Conservation (phyloP, 2,797 vertebrate genomes). For the Eulemur coronatus region DNA sequence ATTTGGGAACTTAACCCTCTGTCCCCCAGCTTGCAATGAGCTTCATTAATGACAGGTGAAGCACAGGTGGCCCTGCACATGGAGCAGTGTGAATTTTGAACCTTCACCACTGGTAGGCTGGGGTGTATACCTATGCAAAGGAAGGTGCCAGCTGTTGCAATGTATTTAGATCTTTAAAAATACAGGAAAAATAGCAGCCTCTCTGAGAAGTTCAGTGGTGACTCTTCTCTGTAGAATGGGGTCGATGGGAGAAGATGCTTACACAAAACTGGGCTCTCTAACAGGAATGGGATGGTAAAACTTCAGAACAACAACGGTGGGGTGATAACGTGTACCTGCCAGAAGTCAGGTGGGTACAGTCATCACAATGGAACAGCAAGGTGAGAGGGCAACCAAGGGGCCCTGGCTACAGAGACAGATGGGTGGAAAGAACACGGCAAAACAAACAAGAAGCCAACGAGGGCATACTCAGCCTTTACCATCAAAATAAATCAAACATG, state of each 20-base stretch:
- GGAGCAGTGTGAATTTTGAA: neutral
- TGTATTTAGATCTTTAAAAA: neutral
- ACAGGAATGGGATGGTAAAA: neutral
- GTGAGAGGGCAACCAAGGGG: neutral
- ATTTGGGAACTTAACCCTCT: neutral
- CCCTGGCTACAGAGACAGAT: neutral
- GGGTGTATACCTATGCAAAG: rapidly evolving
- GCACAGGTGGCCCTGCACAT: neutral
- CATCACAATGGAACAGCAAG: neutral
- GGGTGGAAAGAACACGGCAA: neutral
- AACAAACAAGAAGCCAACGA: neutral
- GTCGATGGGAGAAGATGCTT: neutral
- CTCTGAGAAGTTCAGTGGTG: neutral
- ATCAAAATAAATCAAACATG: neutral
- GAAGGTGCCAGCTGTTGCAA: neutral
- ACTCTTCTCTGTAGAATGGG: no score
- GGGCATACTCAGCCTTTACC: neutral
- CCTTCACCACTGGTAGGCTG: neutral
- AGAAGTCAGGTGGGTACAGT: neutral
- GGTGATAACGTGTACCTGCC: no score
- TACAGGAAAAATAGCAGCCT: neutral
- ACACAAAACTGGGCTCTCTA: neutral
- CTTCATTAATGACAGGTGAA: neutral
- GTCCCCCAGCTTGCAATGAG: neutral
- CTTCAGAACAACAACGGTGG: neutral